phyloP scores from a whole-genome alignment of 2,888 invertebrate species.

The Schizotus pectinicornis region DNA sequence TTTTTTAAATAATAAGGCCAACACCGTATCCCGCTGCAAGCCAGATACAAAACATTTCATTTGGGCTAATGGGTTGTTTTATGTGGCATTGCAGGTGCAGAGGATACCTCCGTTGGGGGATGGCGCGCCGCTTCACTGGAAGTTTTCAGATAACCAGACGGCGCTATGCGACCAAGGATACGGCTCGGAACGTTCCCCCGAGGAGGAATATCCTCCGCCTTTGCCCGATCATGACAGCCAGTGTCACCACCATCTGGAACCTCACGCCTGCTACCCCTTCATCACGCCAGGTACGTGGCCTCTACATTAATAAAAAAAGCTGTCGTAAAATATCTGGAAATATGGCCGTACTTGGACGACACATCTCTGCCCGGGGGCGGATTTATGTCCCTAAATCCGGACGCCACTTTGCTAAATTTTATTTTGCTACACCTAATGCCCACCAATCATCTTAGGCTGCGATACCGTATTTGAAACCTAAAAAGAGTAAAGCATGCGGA shows the following conservation, averaged over 20 bases:
- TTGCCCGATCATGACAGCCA: slow-evolving; percentile 62
- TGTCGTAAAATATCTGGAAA: slow-evolving; percentile 14
- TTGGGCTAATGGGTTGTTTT: slow-evolving; percentile 22
- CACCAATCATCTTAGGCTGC: too few species aligned
- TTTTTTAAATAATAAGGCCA: slow-evolving; percentile 5
- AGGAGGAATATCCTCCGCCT: slow-evolving; percentile 76
- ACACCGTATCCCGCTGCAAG: neutral
- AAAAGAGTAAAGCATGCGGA: too few species aligned
- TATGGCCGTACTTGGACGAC: neutral
- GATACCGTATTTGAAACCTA: too few species aligned
- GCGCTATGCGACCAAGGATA: slow-evolving; percentile 73
- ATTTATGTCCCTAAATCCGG: neutral
- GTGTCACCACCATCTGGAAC: slow-evolving; percentile 66
- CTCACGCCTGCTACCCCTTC: slow-evolving; percentile 70
- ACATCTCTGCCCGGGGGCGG: neutral
- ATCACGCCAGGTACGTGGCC: slow-evolving; percentile 69
- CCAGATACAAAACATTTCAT: slow-evolving; percentile 16
- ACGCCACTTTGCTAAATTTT: neutral
- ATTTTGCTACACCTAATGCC: too few species aligned
- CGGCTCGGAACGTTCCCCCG: slow-evolving; percentile 77
- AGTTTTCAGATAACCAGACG: slow-evolving; percentile 56
- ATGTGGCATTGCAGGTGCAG: slow-evolving; percentile 54
- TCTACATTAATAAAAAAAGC: slow-evolving; percentile 3
- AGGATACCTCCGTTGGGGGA: slow-evolving; percentile 56
- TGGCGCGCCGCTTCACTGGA: slow-evolving; percentile 57